phyloP scores from a whole-genome alignment of 2,888 invertebrate species.

The Zaprionus lineosus region DNA sequence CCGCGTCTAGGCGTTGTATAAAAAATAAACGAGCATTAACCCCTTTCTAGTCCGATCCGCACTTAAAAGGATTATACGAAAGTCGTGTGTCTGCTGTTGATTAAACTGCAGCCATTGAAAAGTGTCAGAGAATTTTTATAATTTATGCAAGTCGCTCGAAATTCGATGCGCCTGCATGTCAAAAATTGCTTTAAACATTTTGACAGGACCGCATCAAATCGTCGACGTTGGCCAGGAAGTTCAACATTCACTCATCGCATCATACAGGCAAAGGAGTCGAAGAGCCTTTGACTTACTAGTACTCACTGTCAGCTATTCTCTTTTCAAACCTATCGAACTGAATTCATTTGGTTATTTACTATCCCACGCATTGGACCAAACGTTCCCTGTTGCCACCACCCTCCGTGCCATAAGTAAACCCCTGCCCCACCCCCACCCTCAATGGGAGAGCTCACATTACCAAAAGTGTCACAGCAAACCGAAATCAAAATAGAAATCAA shows the following conservation, averaged over 20 bases:
- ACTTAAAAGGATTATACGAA: slow-evolving; percentile 57
- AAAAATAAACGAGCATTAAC: slow-evolving; percentile 41
- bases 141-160: slow-evolving; percentile 69
- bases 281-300: too few species aligned
- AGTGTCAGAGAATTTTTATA: slow-evolving; percentile 47
- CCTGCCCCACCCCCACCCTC: neutral
- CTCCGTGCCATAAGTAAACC: neutral
- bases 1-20: slow-evolving; percentile 40
- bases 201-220: slow-evolving; percentile 42
- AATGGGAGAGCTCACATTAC: slow-evolving; percentile 31
- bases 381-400: neutral
- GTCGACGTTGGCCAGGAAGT: slow-evolving; percentile 12
- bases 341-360: slow-evolving; percentile 29
- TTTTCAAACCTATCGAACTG: slow-evolving; percentile 17
- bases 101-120: slow-evolving; percentile 60
- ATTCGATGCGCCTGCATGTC: slow-evolving; percentile 72
- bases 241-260: too few species aligned
- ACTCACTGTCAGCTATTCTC: too few species aligned
- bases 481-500: slow-evolving; percentile 72
- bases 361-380: slow-evolving; percentile 37
- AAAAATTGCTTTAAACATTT: slow-evolving; percentile 39
- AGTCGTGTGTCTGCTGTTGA: slow-evolving; percentile 71
- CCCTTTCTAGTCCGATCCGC: slow-evolving; percentile 64
- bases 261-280: too few species aligned
- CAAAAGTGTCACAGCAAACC: slow-evolving; percentile 22